Conservation (phyloP, 1,140 invertebrate genomes). For the Elymnias hypermnestra region DNA sequence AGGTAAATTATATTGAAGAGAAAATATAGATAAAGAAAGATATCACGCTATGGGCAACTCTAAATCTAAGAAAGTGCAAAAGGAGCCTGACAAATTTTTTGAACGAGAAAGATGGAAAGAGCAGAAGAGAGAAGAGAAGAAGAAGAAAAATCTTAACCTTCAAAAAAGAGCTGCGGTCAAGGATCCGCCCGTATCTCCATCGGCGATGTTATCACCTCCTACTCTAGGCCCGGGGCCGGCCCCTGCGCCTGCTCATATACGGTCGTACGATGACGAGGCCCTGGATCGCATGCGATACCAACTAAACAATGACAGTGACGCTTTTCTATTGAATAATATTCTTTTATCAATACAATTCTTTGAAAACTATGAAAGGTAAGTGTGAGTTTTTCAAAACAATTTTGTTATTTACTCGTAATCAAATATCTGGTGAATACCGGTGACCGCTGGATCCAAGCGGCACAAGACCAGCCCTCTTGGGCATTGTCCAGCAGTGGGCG, state of each 20-base stretch:
- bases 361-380: slow-evolving; percentile 84
- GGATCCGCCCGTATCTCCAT: slow-evolving; percentile 30
- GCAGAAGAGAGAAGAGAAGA: slow-evolving; percentile 51
- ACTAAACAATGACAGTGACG: slow-evolving; percentile 78
- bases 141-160: slow-evolving; percentile 39
- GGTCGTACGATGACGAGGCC: slow-evolving; percentile 68
- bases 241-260: slow-evolving; percentile 35
- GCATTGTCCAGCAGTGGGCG: no score
- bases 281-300: slow-evolving; percentile 76
- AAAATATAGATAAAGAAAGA: background rate
- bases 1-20: background rate
- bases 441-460: no score
- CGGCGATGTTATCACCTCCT: slow-evolving; percentile 14
- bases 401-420: no score
- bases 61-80: slow-evolving; percentile 55
- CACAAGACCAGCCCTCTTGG: no score
- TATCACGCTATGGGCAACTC: slow-evolving; percentile 60
- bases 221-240: slow-evolving; percentile 17
- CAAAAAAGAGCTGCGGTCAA: slow-evolving; percentile 41
- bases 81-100: slow-evolving; percentile 66
- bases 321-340: slow-evolving; percentile 86
- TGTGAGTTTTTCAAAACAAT: background rate
- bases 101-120: slow-evolving; percentile 58
- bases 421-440: no score
- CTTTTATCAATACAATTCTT: slow-evolving; percentile 87